These are phyloP conservation scores for Leptarthrus brevirostris DNA, from an alignment of 2,888 invertebrate genomes.

Conservation along the genomic window DNA sequence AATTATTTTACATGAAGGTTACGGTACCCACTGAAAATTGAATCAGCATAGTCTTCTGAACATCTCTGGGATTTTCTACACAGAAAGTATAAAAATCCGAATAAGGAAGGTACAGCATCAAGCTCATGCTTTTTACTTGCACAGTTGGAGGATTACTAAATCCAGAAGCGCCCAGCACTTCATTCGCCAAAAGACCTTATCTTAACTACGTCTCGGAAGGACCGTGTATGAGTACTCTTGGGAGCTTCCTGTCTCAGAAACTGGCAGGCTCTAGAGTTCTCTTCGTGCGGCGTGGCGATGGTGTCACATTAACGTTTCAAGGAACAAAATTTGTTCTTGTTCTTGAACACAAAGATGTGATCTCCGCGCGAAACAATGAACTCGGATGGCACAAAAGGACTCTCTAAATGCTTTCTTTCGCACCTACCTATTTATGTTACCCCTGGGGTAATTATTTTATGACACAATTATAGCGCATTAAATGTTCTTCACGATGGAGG, in stretches of 20 bases:
- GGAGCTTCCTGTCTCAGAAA: constrained; percentile 21
- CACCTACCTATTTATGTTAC: constrained; percentile 20
- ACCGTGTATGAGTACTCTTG: constrained; percentile 6
- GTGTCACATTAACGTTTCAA: constrained; percentile 35
- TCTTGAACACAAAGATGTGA: constrained; percentile 10
- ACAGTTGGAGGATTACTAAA: not conserved
- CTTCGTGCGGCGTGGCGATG: not conserved
- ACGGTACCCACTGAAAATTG: constrained; percentile 7
- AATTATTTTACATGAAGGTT: constrained; percentile 5
- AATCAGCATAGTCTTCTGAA: constrained; percentile 20
- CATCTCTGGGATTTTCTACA: not conserved
- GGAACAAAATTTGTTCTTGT: constrained; percentile 6
- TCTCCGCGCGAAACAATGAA: constrained; percentile 25
- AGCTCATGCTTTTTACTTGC: constrained; percentile 6
- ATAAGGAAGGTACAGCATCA: not conserved
- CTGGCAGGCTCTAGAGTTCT: not conserved
- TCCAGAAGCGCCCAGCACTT: constrained; percentile 23
- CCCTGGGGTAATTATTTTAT: constrained; percentile 40
- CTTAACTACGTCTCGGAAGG: constrained; percentile 22
- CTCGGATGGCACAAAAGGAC: constrained; percentile 11
- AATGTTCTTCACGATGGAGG: constrained; percentile 12
- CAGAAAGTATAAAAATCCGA: not conserved
- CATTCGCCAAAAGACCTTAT: constrained; percentile 27
- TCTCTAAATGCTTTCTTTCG: constrained; percentile 34
- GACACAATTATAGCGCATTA: constrained; percentile 40